A percentile compares a stretch with the other conserved stretches of the same genome.
These are phyloP conservation scores for Cygnus olor DNA, from an alignment of 2,797 vertebrate species.

Conservation along the genomic window DNA sequence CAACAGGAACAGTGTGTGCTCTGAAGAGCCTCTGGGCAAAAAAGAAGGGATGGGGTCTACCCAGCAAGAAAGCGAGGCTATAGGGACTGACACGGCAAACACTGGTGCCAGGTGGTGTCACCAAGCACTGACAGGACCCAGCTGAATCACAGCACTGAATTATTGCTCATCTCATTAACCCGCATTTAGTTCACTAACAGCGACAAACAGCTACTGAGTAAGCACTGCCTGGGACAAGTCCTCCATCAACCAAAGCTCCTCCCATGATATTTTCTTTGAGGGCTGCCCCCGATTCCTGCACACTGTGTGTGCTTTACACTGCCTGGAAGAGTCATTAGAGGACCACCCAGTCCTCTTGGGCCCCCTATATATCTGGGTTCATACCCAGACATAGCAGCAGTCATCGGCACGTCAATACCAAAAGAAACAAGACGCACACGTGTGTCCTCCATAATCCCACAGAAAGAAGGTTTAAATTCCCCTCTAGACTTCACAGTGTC, in stretches of 20 bases:
- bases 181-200: neutral
- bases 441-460: neutral
- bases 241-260: neutral
- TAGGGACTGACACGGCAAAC: neutral
- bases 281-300: neutral
- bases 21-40: neutral
- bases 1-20: neutral
- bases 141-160: neutral
- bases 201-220: neutral
- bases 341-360: neutral
- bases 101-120: neutral
- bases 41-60: neutral
- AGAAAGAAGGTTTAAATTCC: neutral
- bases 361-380: neutral
- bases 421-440: fast-evolving
- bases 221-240: neutral
- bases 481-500: neutral
- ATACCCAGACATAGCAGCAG: neutral
- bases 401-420: neutral
- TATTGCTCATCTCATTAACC: neutral
- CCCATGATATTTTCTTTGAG: fast-evolving
- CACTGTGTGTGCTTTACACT: fast-evolving
- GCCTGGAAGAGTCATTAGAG: neutral
- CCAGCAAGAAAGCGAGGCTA: neutral
- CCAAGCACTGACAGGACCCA: neutral